These are phyloP conservation scores for Tyria jacobaeae DNA, from an alignment of 2,888 invertebrate species.

Conservation along the genomic window DNA sequence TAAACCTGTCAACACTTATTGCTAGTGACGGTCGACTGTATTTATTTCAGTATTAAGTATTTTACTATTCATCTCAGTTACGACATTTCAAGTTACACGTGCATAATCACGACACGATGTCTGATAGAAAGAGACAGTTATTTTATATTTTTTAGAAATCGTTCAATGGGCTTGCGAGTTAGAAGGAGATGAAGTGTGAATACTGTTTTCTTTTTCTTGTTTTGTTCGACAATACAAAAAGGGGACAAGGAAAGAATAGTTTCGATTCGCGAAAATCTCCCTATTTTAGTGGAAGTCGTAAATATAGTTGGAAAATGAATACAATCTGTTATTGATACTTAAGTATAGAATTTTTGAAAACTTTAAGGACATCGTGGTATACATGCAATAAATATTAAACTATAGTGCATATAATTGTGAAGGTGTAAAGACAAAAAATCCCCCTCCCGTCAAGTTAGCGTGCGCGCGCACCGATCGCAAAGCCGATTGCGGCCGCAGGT, in stretches of 20 bases:
- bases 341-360: no score
- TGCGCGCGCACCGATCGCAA: conserved; percentile 65
- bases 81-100: not conserved
- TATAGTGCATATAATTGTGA: conserved; percentile 1
- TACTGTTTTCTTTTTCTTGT: not conserved
- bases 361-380: no score
- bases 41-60: not conserved
- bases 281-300: not conserved
- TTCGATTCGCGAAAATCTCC: not conserved
- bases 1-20: not conserved
- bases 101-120: not conserved
- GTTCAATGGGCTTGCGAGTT: not conserved
- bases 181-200: not conserved
- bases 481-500: conserved; percentile 55
- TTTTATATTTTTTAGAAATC: not conserved
- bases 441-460: conserved; percentile 53
- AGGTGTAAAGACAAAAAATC: conserved; percentile 29
- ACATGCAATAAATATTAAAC: not conserved
- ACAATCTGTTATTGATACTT: no score
- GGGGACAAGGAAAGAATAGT: not conserved
- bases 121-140: not conserved
- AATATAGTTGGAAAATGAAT: not conserved
- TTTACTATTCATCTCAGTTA: not conserved
- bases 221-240: not conserved
- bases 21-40: not conserved